Evolutionary conservation across 2,797 vertebrate genomes (phyloP).

Genomic region (Hydrophis major): DNA sequence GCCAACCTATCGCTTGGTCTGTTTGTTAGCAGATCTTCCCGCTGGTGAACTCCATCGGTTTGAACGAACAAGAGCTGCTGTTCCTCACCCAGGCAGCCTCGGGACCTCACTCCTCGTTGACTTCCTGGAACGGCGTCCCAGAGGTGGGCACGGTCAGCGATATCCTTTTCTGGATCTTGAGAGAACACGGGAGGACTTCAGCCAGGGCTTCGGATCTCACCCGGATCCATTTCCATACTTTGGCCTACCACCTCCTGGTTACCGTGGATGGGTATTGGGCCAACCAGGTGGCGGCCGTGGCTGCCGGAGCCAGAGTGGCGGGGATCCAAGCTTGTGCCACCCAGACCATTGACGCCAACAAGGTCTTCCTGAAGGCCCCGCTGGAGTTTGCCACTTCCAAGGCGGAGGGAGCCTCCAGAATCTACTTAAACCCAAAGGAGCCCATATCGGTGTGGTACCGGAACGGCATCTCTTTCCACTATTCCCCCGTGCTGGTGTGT

Average conservation of each 20-base stretch:
- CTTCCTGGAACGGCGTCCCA: constrained; percentile 83
- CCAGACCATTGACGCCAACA: constrained; percentile 73
- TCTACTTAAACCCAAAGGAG: constrained; percentile 76
- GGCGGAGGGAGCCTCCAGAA: constrained; percentile 64
- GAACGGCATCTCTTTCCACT: constrained; percentile 84
- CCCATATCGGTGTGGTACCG: constrained; percentile 84
- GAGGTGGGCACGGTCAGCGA: constrained; percentile 90
- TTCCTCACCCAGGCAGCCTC: constrained; percentile 88
- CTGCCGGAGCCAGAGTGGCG: constrained; percentile 87
- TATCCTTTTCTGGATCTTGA: constrained; percentile 93
- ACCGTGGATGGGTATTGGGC: constrained; percentile 91
- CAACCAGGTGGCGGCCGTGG: constrained; percentile 89
- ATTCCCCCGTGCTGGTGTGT: constrained; percentile 90
- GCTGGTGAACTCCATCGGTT: constrained; percentile 89
- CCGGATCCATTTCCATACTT: constrained; percentile 93
- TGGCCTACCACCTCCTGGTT: constrained; percentile 91
- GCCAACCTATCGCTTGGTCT: constrained; percentile 45
- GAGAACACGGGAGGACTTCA: constrained; percentile 76
- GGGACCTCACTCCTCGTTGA: constrained; percentile 83
- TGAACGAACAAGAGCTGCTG: constrained; percentile 97
- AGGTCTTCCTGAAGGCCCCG: constrained; percentile 84
- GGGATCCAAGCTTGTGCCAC: constrained; percentile 89
- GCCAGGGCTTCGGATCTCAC: constrained; percentile 82
- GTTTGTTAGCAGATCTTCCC: constrained; percentile 95
- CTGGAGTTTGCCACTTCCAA: constrained; percentile 83